A percentile compares a stretch with the other conserved stretches of the same genome.
Evolutionary conservation across 92 coral and sea anemone species (phyloP).

Genomic region (Ricordea florida): DNA sequence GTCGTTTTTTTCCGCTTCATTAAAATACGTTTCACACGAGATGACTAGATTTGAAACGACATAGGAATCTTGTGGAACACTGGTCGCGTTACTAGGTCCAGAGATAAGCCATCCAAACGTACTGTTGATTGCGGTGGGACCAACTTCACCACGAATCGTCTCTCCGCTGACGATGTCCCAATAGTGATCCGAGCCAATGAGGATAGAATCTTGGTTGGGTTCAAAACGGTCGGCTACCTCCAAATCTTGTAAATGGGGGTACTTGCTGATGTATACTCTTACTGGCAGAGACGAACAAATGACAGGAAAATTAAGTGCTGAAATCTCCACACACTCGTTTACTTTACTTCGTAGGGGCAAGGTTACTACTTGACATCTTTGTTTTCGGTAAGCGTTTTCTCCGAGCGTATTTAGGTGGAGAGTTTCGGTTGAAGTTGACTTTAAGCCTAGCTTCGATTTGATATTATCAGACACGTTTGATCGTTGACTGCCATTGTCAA

Average conservation of each 20-base stretch:
- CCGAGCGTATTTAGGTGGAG: constrained; percentile 67
- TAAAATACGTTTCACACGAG: neutral
- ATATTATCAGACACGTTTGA: constrained; percentile 42
- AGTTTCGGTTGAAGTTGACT: constrained; percentile 43
- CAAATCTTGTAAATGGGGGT: constrained; percentile 2
- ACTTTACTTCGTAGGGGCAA: neutral
- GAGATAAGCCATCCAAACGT: constrained; percentile 30
- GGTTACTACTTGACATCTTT: constrained; percentile 47
- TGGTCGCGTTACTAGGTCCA: neutral
- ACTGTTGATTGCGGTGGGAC: constrained; percentile 45
- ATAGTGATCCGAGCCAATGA: constrained; percentile 47
- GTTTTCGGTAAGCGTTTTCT: constrained; percentile 37
- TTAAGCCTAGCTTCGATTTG: constrained; percentile 33
- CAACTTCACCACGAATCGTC: constrained; percentile 22
- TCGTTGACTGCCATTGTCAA: constrained; percentile 74
- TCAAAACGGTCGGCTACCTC: neutral
- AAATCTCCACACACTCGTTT: constrained; percentile 21
- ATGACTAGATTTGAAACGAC: neutral
- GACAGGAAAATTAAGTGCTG: constrained; percentile 54
- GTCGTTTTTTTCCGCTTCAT: neutral
- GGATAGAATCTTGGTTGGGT: constrained; percentile 6
- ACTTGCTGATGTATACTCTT: constrained; percentile 9
- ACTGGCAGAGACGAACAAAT: constrained; percentile 64
- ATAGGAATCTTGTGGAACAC: neutral
- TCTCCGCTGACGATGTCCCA: constrained; percentile 55